Evolutionary conservation across 2,888 invertebrate species (phyloP), one percentile per base, ranked within the genome.

Genomic region (Pandemis heparana): DNA sequence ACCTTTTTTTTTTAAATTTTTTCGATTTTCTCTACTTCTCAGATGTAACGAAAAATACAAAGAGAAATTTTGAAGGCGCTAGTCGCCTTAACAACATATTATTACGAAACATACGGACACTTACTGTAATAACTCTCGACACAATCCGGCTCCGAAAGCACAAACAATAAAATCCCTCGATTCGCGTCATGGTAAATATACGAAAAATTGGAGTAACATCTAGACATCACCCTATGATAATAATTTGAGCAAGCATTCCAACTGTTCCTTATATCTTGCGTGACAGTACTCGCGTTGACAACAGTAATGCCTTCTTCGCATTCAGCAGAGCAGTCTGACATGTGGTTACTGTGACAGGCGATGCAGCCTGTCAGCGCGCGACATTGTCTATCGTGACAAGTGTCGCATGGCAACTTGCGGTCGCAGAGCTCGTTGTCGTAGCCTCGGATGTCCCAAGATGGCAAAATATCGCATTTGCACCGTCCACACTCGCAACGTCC

Each of bases 101-200:
- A n/a, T n/a, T n/a, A n/a, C n/a, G 23, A 32, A 48, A 9, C 6
- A 10, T 14, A 12, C 5, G 12, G 12, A 10, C 12, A 73, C 73
- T 69, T 73, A 73, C 73, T 69, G 18, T 73, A 73, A 64, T 69
- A 73, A 16, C 23, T 59, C 12, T 73, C 73, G 9, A 63, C 51
- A 41, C 73, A 73, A 59, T 59, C 63, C 6, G 68, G 73, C 67
- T 73, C 48, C 10, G 59, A 59, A 41, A 59, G 14, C n/a, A 59
- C 39, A 41, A 59, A 69, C 48, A 73, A 18, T 10, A 41, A 5
- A 16, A 73, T 73, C 4, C 38, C 63, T 53, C 53, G 53, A 1
- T 59, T 59, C 5, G 23, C 41, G 6, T 63, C 48, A 18, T 72
- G 62, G 51, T 73, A 73, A 14, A 39, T 41, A 39, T 73, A 73